Base-by-base conservation (phyloP, 2,113 vertebrate genomes). In the Zeus faber region DNA sequence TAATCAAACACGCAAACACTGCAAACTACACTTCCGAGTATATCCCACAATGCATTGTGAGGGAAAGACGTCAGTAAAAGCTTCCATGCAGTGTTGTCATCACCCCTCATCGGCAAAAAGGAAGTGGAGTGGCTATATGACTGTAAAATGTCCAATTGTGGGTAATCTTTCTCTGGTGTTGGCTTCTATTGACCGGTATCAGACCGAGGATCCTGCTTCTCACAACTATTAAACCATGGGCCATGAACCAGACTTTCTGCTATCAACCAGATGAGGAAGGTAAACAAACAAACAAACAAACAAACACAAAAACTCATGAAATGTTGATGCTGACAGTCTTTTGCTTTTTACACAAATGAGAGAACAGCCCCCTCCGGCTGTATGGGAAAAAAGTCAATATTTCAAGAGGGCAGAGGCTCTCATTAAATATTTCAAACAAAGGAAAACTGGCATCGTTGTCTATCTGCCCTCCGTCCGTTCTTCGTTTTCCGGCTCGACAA, bases 401-500 rank as follows among this genome's bases (percentile, higher is more conserved):
- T 86, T 84, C 71, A 86, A 68, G 76, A 79, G 57, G 60, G 60
- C 46, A 65, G 57, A 73, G 56, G 60, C 50, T 45, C 54, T 64
- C 72, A 78, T 85, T 84, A 84, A 87, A 89, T 87, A 89, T 88
- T 87, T 85, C 78, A 86, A 82, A 79, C 78, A 86, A 82, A 79
- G 43, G 70, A 57, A 75, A 56, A 65, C 75, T 80, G 55, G 67
- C 75, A 74, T 69, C 2, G 24, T 62, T 62, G 33, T 59, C 35
- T 14, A 10, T 33, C 31, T 33, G 8, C 13, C 31, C 31, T 9
- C 31, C 7, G 8, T 33, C 31, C 13, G 8, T 11, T 33, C 31
- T 33, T 33, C 31, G 8, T 11, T 33, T 11, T 29, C 26, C n/a
- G n/a, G n/a, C 31, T 39, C 29, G n/a, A n/a, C n/a, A n/a, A n/a